phyloP scores from a whole-genome alignment of 2,113 vertebrate species.

The Gavialis gangeticus region DNA sequence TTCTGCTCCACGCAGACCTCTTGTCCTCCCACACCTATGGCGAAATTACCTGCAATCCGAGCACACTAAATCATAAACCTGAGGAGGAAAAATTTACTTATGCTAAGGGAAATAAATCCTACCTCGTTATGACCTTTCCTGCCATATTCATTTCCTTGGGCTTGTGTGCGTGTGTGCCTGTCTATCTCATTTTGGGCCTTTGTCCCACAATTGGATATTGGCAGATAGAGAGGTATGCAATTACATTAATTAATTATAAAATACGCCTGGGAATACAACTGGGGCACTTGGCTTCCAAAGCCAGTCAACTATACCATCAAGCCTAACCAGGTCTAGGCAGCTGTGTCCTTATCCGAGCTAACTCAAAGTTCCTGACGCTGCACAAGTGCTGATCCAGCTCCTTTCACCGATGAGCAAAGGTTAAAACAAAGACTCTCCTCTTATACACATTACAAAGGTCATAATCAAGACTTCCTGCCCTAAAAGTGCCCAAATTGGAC shows the following conservation, averaged over 20 bases:
- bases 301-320: background rate
- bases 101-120: background rate
- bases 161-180: background rate
- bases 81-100: background rate
- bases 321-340: background rate
- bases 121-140: background rate
- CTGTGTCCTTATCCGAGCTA: background rate
- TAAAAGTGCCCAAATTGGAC: background rate
- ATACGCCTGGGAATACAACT: background rate
- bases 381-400: background rate
- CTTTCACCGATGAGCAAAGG: background rate
- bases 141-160: background rate
- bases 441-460: accelerated
- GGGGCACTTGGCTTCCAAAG: background rate
- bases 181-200: background rate
- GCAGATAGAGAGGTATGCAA: background rate
- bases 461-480: background rate
- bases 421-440: background rate
- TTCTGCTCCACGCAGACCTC: background rate
- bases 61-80: background rate
- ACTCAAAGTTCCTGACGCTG: background rate
- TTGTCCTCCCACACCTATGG: background rate
- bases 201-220: accelerated
- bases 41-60: background rate
- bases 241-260: background rate